Evolutionary conservation across 2,113 vertebrate species (phyloP).

Genomic region (Ceyx cyanopectus): DNA sequence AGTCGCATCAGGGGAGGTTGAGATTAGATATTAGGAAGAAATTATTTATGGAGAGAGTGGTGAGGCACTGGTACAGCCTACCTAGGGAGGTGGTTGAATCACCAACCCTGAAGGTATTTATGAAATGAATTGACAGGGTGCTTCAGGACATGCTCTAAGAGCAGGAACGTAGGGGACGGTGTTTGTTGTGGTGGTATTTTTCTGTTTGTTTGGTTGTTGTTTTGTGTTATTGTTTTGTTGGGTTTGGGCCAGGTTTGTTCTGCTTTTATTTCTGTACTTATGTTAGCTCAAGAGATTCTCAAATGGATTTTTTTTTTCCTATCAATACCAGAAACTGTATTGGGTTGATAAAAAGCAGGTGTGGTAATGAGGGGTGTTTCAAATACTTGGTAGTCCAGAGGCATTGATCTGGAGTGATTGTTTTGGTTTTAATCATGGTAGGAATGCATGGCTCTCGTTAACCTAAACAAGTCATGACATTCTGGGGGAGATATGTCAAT

Average conservation of each 20-base stretch:
- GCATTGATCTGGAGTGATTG: not conserved
- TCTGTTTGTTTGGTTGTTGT: too few relatives aligned
- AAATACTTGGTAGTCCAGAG: not conserved
- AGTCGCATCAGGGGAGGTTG: too few relatives aligned
- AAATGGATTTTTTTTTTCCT: accelerated
- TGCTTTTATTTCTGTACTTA: not conserved
- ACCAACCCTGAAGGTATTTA: too few relatives aligned
- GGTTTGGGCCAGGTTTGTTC: not conserved
- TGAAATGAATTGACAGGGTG: too few relatives aligned
- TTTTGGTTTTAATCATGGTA: not conserved
- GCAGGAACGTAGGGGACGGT: too few relatives aligned
- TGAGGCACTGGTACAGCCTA: too few relatives aligned
- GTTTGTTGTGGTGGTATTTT: too few relatives aligned
- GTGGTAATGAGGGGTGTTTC: not conserved
- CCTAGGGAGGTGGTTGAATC: too few relatives aligned
- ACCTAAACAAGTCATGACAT: not conserved
- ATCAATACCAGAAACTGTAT: not conserved
- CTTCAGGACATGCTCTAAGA: too few relatives aligned
- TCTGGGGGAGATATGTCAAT: not conserved
- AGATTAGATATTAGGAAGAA: too few relatives aligned
- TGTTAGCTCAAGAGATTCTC: not conserved
- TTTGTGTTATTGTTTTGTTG: too few relatives aligned
- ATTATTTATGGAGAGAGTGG: too few relatives aligned
- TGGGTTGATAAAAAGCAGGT: not conserved
- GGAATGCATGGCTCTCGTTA: not conserved